These are phyloP conservation scores for Hanleya hanleyi DNA, from an alignment of 2,888 invertebrate genomes.

Conservation along the genomic window DNA sequence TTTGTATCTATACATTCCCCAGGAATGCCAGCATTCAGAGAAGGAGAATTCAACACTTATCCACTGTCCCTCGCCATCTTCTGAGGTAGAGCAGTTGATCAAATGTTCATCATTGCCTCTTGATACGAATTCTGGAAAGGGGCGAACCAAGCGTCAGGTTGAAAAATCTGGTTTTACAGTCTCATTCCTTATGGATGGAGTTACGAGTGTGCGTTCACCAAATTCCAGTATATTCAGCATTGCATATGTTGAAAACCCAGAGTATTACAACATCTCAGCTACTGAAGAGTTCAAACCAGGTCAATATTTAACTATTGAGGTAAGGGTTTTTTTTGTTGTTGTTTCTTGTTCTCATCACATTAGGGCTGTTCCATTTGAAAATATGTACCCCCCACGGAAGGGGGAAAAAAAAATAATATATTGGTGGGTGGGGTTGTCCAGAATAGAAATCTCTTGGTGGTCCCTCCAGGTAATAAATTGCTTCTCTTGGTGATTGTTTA, in stretches of 20 bases:
- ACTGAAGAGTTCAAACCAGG: not conserved
- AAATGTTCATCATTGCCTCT: not conserved
- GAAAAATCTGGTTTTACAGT: not conserved
- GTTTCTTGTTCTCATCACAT: too few species aligned
- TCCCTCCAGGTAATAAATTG: too few species aligned
- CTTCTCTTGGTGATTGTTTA: too few species aligned
- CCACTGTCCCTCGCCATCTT: not conserved
- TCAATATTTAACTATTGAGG: not conserved
- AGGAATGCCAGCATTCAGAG: not conserved
- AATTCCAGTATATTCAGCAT: not conserved
- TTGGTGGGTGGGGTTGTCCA: too few species aligned
- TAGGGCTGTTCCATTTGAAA: too few species aligned
- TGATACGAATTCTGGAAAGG: not conserved
- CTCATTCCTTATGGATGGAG: not conserved
- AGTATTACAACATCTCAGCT: not conserved
- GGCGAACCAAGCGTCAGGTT: not conserved
- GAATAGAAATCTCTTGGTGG: too few species aligned
- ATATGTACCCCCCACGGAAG: too few species aligned
- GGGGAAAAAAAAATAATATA: too few species aligned
- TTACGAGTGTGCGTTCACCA: not conserved
- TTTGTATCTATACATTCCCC: not conserved
- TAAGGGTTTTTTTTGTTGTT: too few species aligned
- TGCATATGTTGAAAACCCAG: not conserved
- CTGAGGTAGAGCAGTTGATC: not conserved
- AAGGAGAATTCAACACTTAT: not conserved